Percentiles rank a stretch among this genome's conserved stretches.
phyloP scores from a whole-genome alignment of 2,113 vertebrate genomes.

The Petrocephalus zakoni region DNA sequence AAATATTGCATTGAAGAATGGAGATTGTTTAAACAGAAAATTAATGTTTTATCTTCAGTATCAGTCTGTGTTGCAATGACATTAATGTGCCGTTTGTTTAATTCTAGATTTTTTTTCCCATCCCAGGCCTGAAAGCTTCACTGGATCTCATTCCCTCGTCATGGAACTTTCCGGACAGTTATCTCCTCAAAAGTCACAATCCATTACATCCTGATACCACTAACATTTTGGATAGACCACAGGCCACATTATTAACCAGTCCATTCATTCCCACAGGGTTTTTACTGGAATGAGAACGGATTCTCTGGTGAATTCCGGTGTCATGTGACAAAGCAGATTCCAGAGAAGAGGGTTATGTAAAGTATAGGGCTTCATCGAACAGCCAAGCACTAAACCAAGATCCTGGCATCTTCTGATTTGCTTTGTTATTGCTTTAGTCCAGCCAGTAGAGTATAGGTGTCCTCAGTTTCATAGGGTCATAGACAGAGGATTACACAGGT shows the following conservation, averaged over 20 bases:
- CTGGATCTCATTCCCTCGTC: background rate
- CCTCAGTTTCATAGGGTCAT: background rate
- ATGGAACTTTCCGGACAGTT: background rate
- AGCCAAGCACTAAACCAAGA: background rate
- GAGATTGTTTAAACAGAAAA: background rate
- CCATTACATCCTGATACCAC: background rate
- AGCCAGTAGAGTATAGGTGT: background rate
- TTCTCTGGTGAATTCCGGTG: background rate
- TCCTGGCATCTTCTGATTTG: background rate
- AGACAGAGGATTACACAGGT: background rate
- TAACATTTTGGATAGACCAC: background rate
- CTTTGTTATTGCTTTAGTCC: background rate
- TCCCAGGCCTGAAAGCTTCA: background rate
- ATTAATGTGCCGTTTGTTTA: background rate
- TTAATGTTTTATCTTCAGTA: background rate
- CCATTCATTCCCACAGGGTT: background rate
- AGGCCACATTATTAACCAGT: background rate
- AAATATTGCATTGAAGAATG: background rate
- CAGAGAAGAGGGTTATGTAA: background rate
- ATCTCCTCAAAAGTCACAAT: background rate
- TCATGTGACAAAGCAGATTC: background rate
- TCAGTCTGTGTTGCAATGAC: background rate
- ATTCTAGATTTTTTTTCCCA: background rate
- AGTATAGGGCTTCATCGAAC: no score
- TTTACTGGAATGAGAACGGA: background rate